phyloP scores from a whole-genome alignment of 2,113 vertebrate genomes.

The Leucopternis melanops region DNA sequence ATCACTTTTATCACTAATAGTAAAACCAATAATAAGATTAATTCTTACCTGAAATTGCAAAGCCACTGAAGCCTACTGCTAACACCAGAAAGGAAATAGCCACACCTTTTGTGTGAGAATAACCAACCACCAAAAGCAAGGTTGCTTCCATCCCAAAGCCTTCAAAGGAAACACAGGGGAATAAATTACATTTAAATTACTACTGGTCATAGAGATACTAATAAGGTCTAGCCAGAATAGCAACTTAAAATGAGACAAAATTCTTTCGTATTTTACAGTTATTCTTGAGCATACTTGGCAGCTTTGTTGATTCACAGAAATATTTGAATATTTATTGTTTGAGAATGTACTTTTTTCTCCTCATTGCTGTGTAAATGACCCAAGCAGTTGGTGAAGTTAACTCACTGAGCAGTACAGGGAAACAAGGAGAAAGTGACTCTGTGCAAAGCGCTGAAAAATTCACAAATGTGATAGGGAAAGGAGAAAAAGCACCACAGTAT shows the following conservation, averaged over 20 bases:
- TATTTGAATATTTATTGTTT: not conserved
- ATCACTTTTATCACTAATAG: not conserved
- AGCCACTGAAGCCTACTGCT: conserved; percentile 97
- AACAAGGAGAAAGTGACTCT: not conserved
- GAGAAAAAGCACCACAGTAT: not conserved
- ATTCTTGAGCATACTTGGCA: not conserved
- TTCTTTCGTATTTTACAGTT: not conserved
- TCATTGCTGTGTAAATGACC: not conserved
- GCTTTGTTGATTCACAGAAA: not conserved
- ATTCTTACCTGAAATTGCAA: conserved; percentile 93
- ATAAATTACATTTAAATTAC: not conserved
- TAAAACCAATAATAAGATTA: not conserved
- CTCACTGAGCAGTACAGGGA: not conserved
- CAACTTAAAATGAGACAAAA: not conserved
- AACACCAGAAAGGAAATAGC: conserved; percentile 94
- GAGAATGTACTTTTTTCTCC: not conserved
- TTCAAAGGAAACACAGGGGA: conserved; percentile 47
- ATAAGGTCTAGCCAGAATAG: not conserved
- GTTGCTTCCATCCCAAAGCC: conserved; percentile 99
- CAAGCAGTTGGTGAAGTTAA: not conserved
- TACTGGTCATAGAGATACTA: not conserved
- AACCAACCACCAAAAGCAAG: conserved; percentile 91
- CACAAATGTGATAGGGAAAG: not conserved
- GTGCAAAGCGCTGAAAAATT: not conserved
- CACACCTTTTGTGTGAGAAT: conserved; percentile 90